Evolutionary conservation across 2,113 vertebrate genomes (phyloP).

Genomic region (Chauna torquata): DNA sequence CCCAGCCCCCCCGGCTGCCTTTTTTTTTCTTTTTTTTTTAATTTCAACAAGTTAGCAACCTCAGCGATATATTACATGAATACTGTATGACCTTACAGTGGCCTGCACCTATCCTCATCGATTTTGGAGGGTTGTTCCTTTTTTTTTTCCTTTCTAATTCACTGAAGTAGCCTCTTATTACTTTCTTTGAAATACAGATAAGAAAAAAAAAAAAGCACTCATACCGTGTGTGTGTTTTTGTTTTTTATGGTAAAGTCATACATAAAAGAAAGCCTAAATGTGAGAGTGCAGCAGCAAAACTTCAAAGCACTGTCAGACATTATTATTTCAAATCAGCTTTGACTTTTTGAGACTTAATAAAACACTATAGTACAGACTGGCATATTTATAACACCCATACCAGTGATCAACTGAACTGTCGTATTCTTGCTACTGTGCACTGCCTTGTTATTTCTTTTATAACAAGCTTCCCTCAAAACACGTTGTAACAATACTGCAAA

Average conservation of each 20-base stretch:
- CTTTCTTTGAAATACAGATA: constrained; percentile 66
- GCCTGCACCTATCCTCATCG: not conserved
- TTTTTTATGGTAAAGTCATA: constrained; percentile 69
- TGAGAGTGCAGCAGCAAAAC: constrained; percentile 67
- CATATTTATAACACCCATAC: constrained; percentile 69
- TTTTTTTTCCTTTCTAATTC: constrained; percentile 19
- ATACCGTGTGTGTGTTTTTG: constrained; percentile 58
- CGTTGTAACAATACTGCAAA: constrained; percentile 61
- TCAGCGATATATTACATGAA: not conserved
- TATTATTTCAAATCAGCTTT: constrained; percentile 77
- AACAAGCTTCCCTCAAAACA: constrained; percentile 61
- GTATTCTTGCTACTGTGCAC: constrained; percentile 30
- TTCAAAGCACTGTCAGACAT: constrained; percentile 75
- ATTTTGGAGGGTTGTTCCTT: not conserved
- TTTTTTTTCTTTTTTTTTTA: not conserved
- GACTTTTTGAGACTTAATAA: constrained; percentile 73
- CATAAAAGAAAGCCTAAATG: constrained; percentile 74
- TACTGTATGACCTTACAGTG: constrained; percentile 20
- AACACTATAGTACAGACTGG: constrained; percentile 63
- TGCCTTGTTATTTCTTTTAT: constrained; percentile 59
- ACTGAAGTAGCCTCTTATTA: constrained; percentile 53
- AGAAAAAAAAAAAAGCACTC: not conserved
- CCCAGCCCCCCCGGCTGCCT: no score
- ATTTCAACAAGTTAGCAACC: constrained; percentile 38
- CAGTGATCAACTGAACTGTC: constrained; percentile 62